Evolutionary conservation across 2,113 vertebrate species (phyloP).

Genomic region (Sylvia atricapilla): DNA sequence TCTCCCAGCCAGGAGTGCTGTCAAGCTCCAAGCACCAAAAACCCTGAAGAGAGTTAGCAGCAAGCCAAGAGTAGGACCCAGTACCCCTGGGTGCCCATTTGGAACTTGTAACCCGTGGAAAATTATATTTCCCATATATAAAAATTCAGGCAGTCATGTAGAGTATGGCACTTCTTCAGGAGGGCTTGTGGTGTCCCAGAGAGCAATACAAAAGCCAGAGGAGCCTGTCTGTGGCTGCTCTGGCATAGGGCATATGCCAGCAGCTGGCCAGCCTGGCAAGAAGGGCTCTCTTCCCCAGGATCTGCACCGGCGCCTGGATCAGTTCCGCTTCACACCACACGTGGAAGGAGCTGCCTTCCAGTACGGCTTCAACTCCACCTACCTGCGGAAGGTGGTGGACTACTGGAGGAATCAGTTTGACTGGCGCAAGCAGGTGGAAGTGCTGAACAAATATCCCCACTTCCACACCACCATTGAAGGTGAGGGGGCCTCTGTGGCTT

Average conservation of each 20-base stretch:
- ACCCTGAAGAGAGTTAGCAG: not conserved
- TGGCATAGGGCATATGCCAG: rapidly evolving
- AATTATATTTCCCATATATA: not conserved
- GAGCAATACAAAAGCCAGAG: not conserved
- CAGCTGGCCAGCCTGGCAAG: not conserved
- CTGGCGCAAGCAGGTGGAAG: slow-evolving; percentile 83
- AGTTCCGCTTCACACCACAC: slow-evolving; percentile 68
- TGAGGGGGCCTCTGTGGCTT: slow-evolving; percentile 19
- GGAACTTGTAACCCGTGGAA: not conserved
- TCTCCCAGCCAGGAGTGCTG: not conserved
- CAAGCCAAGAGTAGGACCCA: not conserved
- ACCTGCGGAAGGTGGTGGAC: slow-evolving; percentile 78
- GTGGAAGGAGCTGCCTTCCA: slow-evolving; percentile 80
- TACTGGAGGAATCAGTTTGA: slow-evolving; percentile 87
- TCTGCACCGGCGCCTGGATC: slow-evolving; percentile 80
- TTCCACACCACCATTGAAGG: slow-evolving; percentile 91
- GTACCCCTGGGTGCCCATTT: not conserved
- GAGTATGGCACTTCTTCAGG: not conserved
- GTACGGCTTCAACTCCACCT: slow-evolving; percentile 83
- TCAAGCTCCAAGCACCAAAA: not conserved
- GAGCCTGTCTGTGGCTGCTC: not conserved
- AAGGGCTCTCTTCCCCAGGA: slow-evolving; percentile 69
- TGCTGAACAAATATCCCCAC: slow-evolving; percentile 85
- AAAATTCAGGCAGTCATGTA: not conserved
- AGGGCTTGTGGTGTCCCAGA: not conserved